Conservation (phyloP, 2,888 invertebrate species). For the Apomyelois bistriatella region DNA sequence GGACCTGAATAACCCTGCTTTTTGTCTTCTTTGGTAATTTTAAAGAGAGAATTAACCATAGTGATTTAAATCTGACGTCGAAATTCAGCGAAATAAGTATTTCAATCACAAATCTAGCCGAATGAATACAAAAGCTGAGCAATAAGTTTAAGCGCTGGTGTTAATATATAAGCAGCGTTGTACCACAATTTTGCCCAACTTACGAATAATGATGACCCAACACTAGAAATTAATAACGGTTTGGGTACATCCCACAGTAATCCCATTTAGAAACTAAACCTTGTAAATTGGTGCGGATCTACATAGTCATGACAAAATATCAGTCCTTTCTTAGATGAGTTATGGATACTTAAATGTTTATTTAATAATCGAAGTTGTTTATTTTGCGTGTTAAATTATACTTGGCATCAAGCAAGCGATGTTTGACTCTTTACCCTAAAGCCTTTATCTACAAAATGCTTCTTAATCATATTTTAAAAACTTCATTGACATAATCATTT, state of each 20-base stretch:
- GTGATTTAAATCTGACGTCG: too few relatives aligned
- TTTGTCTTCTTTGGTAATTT: too few relatives aligned
- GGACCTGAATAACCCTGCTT: too few relatives aligned
- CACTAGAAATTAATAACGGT: slow-evolving; percentile 14
- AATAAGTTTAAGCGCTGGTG: too few relatives aligned
- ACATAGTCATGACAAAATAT: slow-evolving; percentile 14
- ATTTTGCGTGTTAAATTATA: neutral
- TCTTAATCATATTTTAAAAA: too few relatives aligned
- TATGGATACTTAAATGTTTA: slow-evolving; percentile 5
- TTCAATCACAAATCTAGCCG: too few relatives aligned
- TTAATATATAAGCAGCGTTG: neutral
- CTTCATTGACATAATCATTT: neutral
- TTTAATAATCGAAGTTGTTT: neutral
- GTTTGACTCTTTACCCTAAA: too few relatives aligned
- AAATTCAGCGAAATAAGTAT: too few relatives aligned
- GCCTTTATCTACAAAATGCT: too few relatives aligned
- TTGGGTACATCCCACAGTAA: slow-evolving; percentile 11
- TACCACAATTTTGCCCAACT: slow-evolving; percentile 7
- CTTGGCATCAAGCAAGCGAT: too few relatives aligned
- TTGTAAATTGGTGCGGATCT: slow-evolving; percentile 13
- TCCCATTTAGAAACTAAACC: slow-evolving; percentile 14
- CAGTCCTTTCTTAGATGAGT: slow-evolving; percentile 3
- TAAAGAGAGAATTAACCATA: too few relatives aligned
- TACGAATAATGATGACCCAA: slow-evolving; percentile 12
- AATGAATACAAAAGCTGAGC: too few relatives aligned